Evolutionary conservation across 2,797 vertebrate species (phyloP).

Genomic region (Paguma larvata): DNA sequence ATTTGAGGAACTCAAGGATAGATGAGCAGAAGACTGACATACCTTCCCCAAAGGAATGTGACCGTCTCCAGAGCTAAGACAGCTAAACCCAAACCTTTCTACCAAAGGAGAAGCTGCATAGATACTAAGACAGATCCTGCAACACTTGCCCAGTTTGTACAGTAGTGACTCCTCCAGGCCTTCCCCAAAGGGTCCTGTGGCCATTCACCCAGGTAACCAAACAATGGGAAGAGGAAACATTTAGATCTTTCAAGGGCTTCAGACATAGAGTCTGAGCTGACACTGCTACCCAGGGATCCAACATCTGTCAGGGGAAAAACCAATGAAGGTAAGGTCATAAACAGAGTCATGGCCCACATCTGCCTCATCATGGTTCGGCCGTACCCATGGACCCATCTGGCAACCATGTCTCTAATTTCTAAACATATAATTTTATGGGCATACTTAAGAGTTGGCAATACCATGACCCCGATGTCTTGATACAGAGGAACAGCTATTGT

Average conservation of each 20-base stretch:
- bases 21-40: neutral
- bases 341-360: neutral
- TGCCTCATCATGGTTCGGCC: neutral
- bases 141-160: neutral
- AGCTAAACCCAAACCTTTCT: neutral
- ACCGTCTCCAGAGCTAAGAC: neutral
- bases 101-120: neutral
- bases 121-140: neutral
- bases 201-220: neutral
- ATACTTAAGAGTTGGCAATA: neutral
- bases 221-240: neutral
- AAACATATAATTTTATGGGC: neutral
- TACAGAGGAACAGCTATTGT: neutral
- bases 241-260: neutral
- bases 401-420: neutral
- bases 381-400: neutral
- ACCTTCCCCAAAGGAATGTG: neutral
- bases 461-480: neutral
- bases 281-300: neutral
- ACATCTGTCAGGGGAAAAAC: neutral
- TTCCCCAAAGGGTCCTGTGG: neutral
- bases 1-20: neutral
- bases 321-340: neutral
- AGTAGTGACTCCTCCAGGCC: neutral
- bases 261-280: neutral